Conservation (phyloP, 2,888 invertebrate species). For the Zaprionus lineosus region DNA sequence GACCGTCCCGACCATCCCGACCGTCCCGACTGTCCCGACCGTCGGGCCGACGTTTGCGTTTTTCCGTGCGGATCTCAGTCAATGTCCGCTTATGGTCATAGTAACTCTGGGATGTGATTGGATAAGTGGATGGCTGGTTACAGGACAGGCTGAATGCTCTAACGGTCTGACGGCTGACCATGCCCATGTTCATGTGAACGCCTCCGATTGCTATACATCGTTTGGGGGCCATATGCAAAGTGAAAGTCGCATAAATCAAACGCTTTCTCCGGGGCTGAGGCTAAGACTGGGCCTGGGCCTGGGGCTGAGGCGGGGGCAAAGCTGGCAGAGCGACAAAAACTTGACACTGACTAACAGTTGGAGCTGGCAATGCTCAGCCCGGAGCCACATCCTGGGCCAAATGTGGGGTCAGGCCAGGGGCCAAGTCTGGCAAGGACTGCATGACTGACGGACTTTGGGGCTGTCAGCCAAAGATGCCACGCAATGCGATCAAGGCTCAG, state of each 20-base stretch:
- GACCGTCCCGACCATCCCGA: not conserved
- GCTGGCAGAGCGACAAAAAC: conserved; percentile 46
- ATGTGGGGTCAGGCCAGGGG: no score
- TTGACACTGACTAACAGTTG: conserved; percentile 62
- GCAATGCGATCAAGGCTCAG: not conserved
- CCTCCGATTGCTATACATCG: conserved; percentile 11
- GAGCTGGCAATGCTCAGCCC: conserved; percentile 20
- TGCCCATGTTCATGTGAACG: conserved; percentile 10
- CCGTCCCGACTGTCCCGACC: conserved; percentile 4
- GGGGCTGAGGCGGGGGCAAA: no score
- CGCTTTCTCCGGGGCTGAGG: not conserved
- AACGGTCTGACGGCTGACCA: no score
- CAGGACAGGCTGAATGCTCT: no score
- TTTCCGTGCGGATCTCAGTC: not conserved
- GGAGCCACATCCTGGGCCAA: conserved; percentile 1
- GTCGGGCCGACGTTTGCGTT: not conserved
- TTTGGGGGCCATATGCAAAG: conserved; percentile 57
- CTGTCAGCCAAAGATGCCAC: not conserved
- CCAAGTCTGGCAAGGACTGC: conserved; percentile 26
- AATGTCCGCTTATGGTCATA: conserved; percentile 30
- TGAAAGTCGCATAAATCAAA: conserved; percentile 57
- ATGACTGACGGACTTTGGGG: no score
- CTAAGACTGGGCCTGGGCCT: not conserved
- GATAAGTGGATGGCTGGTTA: not conserved
- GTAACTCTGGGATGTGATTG: not conserved